Evolutionary conservation across 2,888 invertebrate species (phyloP), one percentile per base, ranked within the genome.

Genomic region (Heliconius cydno): DNA sequence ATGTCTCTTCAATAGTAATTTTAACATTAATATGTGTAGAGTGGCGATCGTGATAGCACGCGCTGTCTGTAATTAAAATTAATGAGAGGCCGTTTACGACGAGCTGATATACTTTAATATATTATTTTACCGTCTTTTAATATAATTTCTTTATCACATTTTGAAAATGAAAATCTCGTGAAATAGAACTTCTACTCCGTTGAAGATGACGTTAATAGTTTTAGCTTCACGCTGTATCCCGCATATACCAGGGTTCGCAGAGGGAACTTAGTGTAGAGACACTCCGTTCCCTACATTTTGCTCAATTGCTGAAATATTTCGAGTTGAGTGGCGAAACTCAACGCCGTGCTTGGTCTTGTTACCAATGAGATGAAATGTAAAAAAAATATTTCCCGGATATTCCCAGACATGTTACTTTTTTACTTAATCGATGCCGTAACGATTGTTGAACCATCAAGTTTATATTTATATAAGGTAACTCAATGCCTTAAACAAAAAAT

Each of bases 1-100:
- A 72, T 41, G 52, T 67, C 73, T 73, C 28, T 28, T 74, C 68
- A 60, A 68, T 60, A 60, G 30, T 78, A 60, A 78, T 60, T 74
- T 38, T 30, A 41, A 52, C 78, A 79, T 79, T 75, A 76, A 63
- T 75, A 78, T 80, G 80, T 76, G 71, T 79, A 41, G 79, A 81
- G 79, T 66, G 78, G 80, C 80, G 84, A 84, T 83, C 82, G 81
- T 83, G 83, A 84, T 84, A 82, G 81, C 83, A 83, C 85, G 83
- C 84, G 85, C 82, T 83, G 81, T 71, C 86, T 85, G 89, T 88
- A 91, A 91, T 92, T 91, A 91, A 90, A 91, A 91, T 90, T 90
- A 91, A 92, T 90, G 89, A 90, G 83, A 86, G 70, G 34, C 68
- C 63, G 71, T 76, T 71, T 84, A 83, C 63, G 68, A 74, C 70